These are phyloP conservation scores for Fratercula arctica DNA, from an alignment of 2,797 vertebrate species.

Conservation along the genomic window DNA sequence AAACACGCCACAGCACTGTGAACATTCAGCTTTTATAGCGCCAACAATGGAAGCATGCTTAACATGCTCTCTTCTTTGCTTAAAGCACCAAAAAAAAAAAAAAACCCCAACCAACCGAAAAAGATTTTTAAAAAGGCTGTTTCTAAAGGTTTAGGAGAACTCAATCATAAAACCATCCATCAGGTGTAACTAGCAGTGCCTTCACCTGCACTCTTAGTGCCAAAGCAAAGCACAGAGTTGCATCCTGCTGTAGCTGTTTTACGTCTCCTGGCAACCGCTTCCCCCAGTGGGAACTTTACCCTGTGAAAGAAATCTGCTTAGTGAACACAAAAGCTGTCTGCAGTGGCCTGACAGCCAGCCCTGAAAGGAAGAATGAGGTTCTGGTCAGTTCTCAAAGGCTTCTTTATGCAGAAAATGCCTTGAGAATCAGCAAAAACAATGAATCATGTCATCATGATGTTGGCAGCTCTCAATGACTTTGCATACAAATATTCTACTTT, in stretches of 20 bases:
- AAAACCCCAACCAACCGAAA: not conserved
- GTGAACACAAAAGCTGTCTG: conserved; percentile 65
- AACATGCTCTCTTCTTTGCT: not conserved
- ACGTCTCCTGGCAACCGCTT: conserved; percentile 78
- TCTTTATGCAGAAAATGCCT: conserved; percentile 68
- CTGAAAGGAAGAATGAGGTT: conserved; percentile 64
- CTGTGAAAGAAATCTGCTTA: conserved; percentile 67
- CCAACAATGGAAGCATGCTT: not conserved
- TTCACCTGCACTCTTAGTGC: not conserved
- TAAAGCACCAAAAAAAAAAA: not conserved
- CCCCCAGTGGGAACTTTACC: conserved; percentile 55
- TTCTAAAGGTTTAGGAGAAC: not conserved
- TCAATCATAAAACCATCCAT: not conserved
- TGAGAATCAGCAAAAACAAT: conserved; percentile 66
- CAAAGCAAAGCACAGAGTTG: not conserved
- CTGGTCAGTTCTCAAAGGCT: conserved; percentile 61
- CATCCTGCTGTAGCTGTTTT: conserved; percentile 6
- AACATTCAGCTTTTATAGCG: not conserved
- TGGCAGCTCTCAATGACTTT: conserved; percentile 65
- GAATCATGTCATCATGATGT: conserved; percentile 68
- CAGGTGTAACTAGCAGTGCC: not conserved
- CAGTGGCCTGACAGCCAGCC: conserved; percentile 40
- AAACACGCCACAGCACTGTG: accelerated
- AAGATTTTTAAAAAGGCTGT: not conserved
- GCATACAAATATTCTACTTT: conserved; percentile 65